Conservation (phyloP, 2,797 vertebrate genomes). For the Microctenopoma lineatum region DNA sequence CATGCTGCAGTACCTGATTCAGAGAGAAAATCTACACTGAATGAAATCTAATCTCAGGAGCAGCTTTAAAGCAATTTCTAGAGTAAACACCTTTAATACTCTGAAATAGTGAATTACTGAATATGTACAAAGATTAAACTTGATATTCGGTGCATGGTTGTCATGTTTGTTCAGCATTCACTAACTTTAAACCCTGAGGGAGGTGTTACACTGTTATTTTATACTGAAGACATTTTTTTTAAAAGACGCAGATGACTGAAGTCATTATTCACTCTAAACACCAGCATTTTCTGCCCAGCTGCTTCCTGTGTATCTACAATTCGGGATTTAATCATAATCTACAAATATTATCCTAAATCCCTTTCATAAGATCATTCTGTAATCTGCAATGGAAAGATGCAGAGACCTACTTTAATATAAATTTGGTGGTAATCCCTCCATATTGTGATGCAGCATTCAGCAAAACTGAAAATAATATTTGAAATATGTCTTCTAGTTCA, state of each 20-base stretch:
- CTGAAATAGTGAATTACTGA: conserved; percentile 17
- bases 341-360: conserved; percentile 52
- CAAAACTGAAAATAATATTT: not conserved
- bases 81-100: conserved; percentile 78
- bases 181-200: conserved; percentile 1
- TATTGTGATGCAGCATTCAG: conserved; percentile 19
- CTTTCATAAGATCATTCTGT: conserved; percentile 39
- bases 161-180: conserved; percentile 36
- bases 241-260: not conserved
- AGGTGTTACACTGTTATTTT: not conserved
- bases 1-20: conserved; percentile 87
- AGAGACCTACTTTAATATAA: conserved; percentile 36
- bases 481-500: conserved; percentile 2
- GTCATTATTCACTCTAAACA: conserved; percentile 8
- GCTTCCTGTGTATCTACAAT: conserved; percentile 27
- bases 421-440: conserved; percentile 43
- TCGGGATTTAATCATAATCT: conserved; percentile 53
- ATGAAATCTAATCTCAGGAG: conserved; percentile 88
- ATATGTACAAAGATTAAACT: conserved; percentile 13
- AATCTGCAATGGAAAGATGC: conserved; percentile 45
- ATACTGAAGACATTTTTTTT: not conserved
- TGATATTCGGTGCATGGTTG: conserved; percentile 15
- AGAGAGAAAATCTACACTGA: conserved; percentile 85
- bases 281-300: conserved; percentile 4
- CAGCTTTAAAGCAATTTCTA: conserved; percentile 87